Conservation (phyloP, 2,888 invertebrate genomes). For the Drosophila meridionalis region DNA sequence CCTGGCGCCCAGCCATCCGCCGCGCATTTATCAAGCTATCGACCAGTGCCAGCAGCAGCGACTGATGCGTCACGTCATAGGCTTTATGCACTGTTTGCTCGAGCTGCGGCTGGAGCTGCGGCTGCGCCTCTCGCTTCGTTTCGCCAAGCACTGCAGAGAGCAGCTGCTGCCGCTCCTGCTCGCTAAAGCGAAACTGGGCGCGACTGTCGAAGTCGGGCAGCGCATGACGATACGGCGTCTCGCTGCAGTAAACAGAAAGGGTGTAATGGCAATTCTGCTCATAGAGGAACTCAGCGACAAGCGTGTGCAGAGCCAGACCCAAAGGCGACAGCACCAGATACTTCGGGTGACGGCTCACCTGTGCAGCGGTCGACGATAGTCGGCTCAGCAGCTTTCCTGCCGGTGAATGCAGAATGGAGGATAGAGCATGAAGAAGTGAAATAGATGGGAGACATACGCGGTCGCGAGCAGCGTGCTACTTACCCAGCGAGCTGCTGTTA, state of each 20-base stretch:
- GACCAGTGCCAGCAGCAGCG: constrained; percentile 42
- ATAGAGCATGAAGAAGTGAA: neutral
- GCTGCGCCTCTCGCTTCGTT: neutral
- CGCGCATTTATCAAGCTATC: constrained; percentile 29
- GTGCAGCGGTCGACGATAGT: constrained; percentile 19
- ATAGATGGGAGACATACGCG: neutral
- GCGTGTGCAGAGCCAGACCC: constrained; percentile 79
- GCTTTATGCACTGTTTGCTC: constrained; percentile 11
- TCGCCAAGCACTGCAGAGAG: constrained; percentile 57
- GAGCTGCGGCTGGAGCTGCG: neutral
- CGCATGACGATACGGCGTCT: constrained; percentile 82
- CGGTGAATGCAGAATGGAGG: no score
- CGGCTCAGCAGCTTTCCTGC: constrained; percentile 52
- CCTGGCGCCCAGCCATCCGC: neutral
- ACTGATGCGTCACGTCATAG: constrained; percentile 41
- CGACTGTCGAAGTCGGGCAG: constrained; percentile 82
- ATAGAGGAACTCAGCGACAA: constrained; percentile 84
- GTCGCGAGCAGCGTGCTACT: constrained; percentile 24
- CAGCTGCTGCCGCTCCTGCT: constrained; percentile 77
- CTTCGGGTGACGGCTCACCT: constrained; percentile 15
- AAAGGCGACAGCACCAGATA: constrained; percentile 75
- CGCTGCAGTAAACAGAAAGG: constrained; percentile 84
- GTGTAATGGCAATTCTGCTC: constrained; percentile 84
- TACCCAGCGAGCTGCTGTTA: constrained; percentile 83
- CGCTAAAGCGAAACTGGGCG: constrained; percentile 79